Evolutionary conservation across 2,888 invertebrate species (phyloP).

Genomic region (Fissipunctia ypsillon): DNA sequence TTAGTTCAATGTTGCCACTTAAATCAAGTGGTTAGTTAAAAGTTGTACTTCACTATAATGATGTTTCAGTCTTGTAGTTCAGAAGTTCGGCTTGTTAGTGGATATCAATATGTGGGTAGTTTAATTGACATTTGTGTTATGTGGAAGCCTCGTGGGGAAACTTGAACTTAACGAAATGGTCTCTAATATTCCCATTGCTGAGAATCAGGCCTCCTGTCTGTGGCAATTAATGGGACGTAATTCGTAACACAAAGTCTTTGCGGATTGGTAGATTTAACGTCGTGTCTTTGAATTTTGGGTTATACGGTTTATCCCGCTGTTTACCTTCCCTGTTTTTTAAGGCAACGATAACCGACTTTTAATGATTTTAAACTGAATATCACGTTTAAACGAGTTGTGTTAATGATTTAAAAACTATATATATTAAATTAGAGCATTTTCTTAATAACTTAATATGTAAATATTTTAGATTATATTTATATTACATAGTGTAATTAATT

Average conservation of each 20-base stretch:
- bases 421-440: too few relatives aligned
- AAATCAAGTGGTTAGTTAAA: slow-evolving; percentile 57
- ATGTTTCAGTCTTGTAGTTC: slow-evolving; percentile 38
- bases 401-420: too few relatives aligned
- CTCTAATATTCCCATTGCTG: neutral
- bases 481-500: too few relatives aligned
- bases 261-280: neutral
- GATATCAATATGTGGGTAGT: slow-evolving; percentile 34
- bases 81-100: slow-evolving; percentile 49
- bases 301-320: too few relatives aligned
- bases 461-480: too few relatives aligned
- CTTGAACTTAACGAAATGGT: neutral
- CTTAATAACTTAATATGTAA: too few relatives aligned
- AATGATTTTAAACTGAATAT: too few relatives aligned
- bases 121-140: slow-evolving; percentile 9
- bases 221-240: neutral
- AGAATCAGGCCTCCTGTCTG: neutral
- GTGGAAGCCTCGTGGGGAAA: neutral
- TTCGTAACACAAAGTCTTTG: neutral
- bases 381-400: too few relatives aligned
- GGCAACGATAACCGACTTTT: too few relatives aligned
- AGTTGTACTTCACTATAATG: slow-evolving; percentile 51
- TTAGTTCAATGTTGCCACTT: slow-evolving; percentile 36
- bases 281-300: too few relatives aligned
- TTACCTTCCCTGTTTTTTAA: too few relatives aligned